A percentile compares a stretch with the other conserved stretches of the same genome.
These are phyloP conservation scores for Microchirus variegatus DNA, from an alignment of 2,797 vertebrate species.

Conservation along the genomic window DNA sequence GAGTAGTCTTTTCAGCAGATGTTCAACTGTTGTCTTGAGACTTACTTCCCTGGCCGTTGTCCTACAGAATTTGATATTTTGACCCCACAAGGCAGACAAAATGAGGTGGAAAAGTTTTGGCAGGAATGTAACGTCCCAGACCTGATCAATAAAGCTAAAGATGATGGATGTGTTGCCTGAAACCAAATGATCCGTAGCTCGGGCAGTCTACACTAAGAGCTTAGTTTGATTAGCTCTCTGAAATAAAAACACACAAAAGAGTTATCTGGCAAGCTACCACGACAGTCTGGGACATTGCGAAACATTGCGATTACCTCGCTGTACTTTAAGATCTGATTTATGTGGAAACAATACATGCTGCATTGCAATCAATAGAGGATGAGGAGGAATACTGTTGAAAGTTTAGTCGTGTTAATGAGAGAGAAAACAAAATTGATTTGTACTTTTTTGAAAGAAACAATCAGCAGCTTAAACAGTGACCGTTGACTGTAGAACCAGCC, in stretches of 20 bases:
- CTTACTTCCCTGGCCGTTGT: constrained; percentile 11
- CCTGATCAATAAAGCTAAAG: constrained; percentile 61
- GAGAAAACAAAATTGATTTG: constrained; percentile 6
- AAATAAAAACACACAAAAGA: constrained; percentile 28
- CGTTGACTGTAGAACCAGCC: constrained; percentile 22
- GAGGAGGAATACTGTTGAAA: neutral
- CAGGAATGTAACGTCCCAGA: constrained; percentile 29
- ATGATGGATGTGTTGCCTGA: constrained; percentile 65
- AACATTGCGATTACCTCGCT: constrained; percentile 22
- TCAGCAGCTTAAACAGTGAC: constrained; percentile 13
- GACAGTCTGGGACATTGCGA: constrained; percentile 16
- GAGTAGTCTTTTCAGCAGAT: constrained; percentile 14
- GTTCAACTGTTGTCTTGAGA: constrained; percentile 1
- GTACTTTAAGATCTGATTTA: constrained; percentile 19
- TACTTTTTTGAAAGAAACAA: constrained; percentile 2
- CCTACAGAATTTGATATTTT: neutral
- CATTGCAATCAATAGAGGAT: constrained; percentile 31
- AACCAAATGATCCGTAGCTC: constrained; percentile 49
- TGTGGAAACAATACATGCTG: constrained; percentile 16
- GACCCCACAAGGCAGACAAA: constrained; percentile 14
- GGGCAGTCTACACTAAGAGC: constrained; percentile 18
- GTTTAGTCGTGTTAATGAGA: constrained; percentile 3
- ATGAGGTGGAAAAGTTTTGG: constrained; percentile 19
- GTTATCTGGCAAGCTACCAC: constrained; percentile 26
- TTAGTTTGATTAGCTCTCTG: constrained; percentile 45